Evolutionary conservation across 2,113 vertebrate genomes (phyloP).

Genomic region (Platysteira castanea): DNA sequence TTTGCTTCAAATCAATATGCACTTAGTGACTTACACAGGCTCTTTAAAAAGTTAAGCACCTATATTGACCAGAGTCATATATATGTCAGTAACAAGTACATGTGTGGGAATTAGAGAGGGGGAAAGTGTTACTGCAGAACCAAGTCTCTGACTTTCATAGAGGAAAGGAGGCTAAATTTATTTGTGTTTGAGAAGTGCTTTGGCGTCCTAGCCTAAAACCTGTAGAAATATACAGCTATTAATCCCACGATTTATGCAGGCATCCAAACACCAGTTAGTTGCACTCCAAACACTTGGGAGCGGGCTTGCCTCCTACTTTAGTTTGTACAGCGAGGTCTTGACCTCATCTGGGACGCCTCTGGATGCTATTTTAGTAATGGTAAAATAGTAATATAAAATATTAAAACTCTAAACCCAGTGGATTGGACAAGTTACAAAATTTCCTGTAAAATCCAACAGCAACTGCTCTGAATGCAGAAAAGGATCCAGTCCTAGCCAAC

Average conservation of each 20-base stretch:
- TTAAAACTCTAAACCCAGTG: background rate
- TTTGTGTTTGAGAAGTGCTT: background rate
- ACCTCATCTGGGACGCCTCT: background rate
- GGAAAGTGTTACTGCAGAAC: background rate
- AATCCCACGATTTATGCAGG: background rate
- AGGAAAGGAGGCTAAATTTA: background rate
- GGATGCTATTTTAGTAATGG: background rate
- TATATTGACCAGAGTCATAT: conserved; percentile 46
- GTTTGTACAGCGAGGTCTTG: background rate
- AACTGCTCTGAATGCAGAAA: background rate
- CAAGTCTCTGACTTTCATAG: background rate
- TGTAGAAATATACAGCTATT: background rate
- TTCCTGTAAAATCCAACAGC: background rate
- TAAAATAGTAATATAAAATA: background rate
- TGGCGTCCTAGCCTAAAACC: background rate
- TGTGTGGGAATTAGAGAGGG: background rate
- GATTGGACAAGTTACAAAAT: background rate
- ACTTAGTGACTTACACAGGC: conserved; percentile 23
- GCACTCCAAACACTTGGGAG: background rate
- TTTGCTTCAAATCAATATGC: conserved; percentile 53
- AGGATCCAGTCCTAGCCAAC: background rate
- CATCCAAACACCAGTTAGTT: background rate
- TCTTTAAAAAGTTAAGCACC: conserved; percentile 55
- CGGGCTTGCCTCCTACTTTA: background rate
- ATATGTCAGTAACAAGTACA: conserved; percentile 43